Conservation (phyloP, 2,888 invertebrate species). For the Zygogramma bicolorata region DNA sequence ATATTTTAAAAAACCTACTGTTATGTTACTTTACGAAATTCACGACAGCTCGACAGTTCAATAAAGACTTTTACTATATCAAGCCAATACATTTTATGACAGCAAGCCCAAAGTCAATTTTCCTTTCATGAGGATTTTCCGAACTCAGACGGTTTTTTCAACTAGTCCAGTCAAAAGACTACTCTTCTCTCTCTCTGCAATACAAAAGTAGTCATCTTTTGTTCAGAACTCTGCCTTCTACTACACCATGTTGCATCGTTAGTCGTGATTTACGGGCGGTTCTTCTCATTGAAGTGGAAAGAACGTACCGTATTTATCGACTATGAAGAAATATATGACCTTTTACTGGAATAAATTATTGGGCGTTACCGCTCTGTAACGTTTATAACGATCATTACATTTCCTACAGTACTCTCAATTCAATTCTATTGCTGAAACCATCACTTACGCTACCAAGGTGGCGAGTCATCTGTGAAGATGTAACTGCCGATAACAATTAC, state of each 20-base stretch:
- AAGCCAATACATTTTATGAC: too few species aligned
- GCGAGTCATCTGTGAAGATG: background rate
- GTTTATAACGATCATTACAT: background rate
- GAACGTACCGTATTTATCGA: slow-evolving; percentile 12
- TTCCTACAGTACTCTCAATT: background rate
- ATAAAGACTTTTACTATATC: too few species aligned
- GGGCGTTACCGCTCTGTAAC: background rate
- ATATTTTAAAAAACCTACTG: too few species aligned
- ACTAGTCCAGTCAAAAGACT: too few species aligned
- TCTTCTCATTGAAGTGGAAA: slow-evolving; percentile 8
- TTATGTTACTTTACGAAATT: too few species aligned
- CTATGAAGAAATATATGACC: slow-evolving; percentile 9
- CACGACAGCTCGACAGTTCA: too few species aligned
- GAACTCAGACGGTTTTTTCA: too few species aligned
- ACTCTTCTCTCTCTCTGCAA: too few species aligned
- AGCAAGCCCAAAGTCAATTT: too few species aligned
- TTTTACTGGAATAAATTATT: slow-evolving; percentile 4
- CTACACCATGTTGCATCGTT: background rate
- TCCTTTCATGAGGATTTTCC: too few species aligned
- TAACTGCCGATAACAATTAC: background rate
- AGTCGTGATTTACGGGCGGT: slow-evolving; percentile 15
- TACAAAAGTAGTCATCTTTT: too few species aligned
- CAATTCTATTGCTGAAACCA: background rate
- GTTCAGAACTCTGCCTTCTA: too few species aligned
- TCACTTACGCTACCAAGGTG: background rate